Percentiles rank a stretch among this genome's conserved stretches.
These are phyloP conservation scores for Protodeltote pygarga DNA, from an alignment of 2,888 invertebrate genomes.

Conservation along the genomic window DNA sequence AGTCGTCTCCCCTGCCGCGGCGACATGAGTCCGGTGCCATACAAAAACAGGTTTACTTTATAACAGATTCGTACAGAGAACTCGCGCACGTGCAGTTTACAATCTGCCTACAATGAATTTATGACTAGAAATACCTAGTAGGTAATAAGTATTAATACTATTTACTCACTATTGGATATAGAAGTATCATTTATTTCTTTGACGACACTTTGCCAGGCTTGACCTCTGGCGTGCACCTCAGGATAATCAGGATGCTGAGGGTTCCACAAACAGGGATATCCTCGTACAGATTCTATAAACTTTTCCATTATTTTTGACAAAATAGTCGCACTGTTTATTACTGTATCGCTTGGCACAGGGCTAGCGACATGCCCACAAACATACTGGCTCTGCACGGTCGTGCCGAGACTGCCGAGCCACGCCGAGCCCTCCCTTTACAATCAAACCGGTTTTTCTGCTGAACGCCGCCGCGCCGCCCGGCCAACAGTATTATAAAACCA, in stretches of 20 bases:
- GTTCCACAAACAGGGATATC: conserved; percentile 78
- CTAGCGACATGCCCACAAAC: conserved; percentile 27
- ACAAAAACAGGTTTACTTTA: conserved; percentile 6
- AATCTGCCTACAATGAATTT: too few relatives aligned
- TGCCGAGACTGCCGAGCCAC: too few relatives aligned
- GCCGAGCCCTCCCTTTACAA: conserved; percentile 63
- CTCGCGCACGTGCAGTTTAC: too few relatives aligned
- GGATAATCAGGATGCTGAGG: conserved; percentile 76
- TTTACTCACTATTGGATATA: conserved; percentile 72
- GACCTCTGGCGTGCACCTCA: conserved; percentile 71
- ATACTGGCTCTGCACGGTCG: conserved; percentile 47
- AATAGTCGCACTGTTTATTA: not conserved
- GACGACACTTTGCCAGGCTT: conserved; percentile 77
- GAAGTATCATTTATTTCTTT: conserved; percentile 65
- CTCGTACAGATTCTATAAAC: conserved; percentile 75
- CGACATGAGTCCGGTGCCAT: not conserved
- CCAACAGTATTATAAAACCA: conserved; percentile 54
- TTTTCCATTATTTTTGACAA: conserved; percentile 62
- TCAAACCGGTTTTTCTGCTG: conserved; percentile 74
- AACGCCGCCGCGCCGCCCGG: too few relatives aligned
- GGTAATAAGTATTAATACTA: not conserved
- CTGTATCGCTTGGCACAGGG: conserved; percentile 7
- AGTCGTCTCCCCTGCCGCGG: too few relatives aligned
- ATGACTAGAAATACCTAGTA: too few relatives aligned
- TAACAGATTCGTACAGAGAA: not conserved